Evolutionary conservation across 2,888 invertebrate species (phyloP).

Genomic region (Polydrusus tereticollis): DNA sequence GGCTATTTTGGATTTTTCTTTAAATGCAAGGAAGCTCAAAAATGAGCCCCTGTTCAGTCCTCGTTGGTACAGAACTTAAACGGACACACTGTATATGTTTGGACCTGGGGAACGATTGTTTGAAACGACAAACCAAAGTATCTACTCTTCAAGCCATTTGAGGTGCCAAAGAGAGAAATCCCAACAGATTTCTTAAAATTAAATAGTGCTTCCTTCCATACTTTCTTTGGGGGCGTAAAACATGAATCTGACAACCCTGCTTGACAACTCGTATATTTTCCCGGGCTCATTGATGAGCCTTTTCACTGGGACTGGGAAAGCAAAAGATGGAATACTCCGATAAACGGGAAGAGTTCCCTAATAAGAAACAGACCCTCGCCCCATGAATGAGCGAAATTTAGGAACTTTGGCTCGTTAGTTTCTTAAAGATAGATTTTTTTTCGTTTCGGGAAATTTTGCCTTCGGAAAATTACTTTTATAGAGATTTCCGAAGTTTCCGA

Average conservation of each 20-base stretch:
- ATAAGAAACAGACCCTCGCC: slow-evolving; percentile 33
- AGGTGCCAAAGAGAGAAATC: no score
- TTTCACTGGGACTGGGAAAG: slow-evolving; percentile 15
- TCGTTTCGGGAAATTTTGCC: slow-evolving; percentile 25
- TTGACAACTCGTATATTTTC: slow-evolving; percentile 4
- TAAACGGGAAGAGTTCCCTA: slow-evolving; percentile 23
- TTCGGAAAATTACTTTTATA: slow-evolving; percentile 36
- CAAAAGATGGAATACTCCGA: slow-evolving; percentile 25
- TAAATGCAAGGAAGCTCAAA: no score
- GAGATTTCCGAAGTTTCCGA: neutral
- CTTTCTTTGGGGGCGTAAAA: no score
- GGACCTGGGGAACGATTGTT: no score
- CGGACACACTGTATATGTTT: no score
- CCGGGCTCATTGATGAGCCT: slow-evolving; percentile 33
- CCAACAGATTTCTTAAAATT: no score
- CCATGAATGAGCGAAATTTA: slow-evolving; percentile 39
- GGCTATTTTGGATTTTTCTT: no score
- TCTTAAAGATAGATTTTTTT: slow-evolving; percentile 36
- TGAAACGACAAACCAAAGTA: no score
- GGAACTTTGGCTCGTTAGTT: slow-evolving; percentile 37
- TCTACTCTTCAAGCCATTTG: no score
- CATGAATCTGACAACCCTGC: slow-evolving; percentile 18
- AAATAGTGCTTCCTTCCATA: no score
- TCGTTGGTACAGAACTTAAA: no score
- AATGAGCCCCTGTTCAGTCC: no score